Base-by-base conservation (phyloP, 2,113 vertebrate genomes). In the Andinoacara biseriatus region DNA sequence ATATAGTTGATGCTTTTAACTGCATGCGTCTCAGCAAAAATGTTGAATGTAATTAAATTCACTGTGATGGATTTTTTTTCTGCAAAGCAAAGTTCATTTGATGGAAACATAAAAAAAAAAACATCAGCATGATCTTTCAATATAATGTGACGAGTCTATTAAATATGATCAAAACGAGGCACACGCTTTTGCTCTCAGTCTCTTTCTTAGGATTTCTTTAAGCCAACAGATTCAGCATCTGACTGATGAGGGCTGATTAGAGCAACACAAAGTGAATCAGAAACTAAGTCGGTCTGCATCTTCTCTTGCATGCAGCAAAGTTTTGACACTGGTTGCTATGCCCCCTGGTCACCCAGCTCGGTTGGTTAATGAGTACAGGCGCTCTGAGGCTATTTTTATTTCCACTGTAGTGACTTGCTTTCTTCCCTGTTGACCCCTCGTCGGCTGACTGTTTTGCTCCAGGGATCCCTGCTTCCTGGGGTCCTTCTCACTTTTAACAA, bases 231-330 rank as follows among this genome's bases (percentile, higher is more conserved):
- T 72, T 78, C 57, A 52, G 40, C 78, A 22, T 24, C 2, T 10
- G 31, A 38, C 52, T 18, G 69, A 82, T 40, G 40, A 83, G 38
- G n/a, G 58, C 61, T 84, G 49, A 82, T 85, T 29, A 87, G 26
- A 72, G 69, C 56, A 84, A 85, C 67, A 54, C 46, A 72, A 72
- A 89, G 83, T 18, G 74, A 85, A 86, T 87, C 67, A 56, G 56
- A 61, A 81, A 85, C n/a, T 0, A 65, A 57, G 69, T 65, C 33
- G 2, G 9, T 18, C 46, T 10, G 18, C 22, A 3, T 79, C 22
- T 54, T 35, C 76, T 63, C 62, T 35, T 46, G 11, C 57, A 58
- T n/a, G 4, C 31, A 61, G 40, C 7, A 22, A 72, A 54, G 46
- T 65, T 69, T 69, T 60, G 22, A 43, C 76, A 82, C 43, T 15